These are phyloP conservation scores for Phyllotreta cruciferae DNA, from an alignment of 2,888 invertebrate genomes.

Conservation along the genomic window DNA sequence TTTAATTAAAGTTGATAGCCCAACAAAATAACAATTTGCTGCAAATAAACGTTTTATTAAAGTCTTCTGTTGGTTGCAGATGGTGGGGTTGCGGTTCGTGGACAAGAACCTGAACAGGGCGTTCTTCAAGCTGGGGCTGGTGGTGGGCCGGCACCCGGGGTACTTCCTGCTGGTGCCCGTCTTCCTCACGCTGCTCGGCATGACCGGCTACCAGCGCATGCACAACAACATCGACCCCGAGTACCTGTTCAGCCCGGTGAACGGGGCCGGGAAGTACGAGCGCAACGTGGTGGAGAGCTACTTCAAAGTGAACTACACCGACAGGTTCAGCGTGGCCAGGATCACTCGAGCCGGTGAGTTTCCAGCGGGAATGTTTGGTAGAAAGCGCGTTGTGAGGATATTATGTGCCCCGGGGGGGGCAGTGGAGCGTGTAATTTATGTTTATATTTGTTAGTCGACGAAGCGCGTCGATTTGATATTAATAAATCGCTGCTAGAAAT, in stretches of 20 bases:
- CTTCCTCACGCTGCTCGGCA: constrained; percentile 78
- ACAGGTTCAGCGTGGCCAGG: constrained; percentile 83
- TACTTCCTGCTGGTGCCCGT: constrained; percentile 90
- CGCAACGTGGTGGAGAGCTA: constrained; percentile 80
- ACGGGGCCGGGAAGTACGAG: constrained; percentile 84
- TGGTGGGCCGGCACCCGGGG: constrained; percentile 83
- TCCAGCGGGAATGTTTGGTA: not conserved
- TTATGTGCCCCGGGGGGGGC: not conserved
- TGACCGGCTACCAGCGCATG: constrained; percentile 87
- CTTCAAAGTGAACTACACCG: constrained; percentile 89
- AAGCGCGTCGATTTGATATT: constrained; percentile 10
- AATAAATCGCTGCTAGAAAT: constrained; percentile 13
- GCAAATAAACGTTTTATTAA: too few species aligned
- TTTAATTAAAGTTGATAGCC: too few species aligned
- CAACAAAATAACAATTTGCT: too few species aligned
- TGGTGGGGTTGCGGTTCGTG: constrained; percentile 79
- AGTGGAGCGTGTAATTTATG: constrained; percentile 4
- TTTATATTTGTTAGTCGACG: constrained; percentile 10
- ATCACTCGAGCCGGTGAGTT: constrained; percentile 83
- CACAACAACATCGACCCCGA: constrained; percentile 93
- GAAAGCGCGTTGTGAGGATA: not conserved
- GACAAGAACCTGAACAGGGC: constrained; percentile 80
- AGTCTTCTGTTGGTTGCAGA: constrained; percentile 62
- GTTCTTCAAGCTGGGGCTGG: constrained; percentile 80
- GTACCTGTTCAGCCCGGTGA: constrained; percentile 88